Evolutionary conservation across 1,140 invertebrate species (phyloP), one percentile per base, ranked within the genome.

Genomic region (Leucophenga varia): DNA sequence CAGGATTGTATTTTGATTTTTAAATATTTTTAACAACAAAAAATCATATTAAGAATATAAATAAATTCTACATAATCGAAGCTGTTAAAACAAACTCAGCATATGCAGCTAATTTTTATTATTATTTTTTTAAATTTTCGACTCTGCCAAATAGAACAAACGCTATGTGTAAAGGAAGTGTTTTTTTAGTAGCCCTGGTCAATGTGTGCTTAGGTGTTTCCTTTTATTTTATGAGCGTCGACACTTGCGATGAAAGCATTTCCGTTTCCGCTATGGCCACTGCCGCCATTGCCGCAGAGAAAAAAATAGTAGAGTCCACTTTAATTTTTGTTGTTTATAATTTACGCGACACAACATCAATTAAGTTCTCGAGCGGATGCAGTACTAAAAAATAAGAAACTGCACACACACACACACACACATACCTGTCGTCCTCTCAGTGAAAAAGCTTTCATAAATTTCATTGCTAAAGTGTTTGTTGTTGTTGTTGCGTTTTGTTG

Each of bases 321-420:
- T 67, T 67, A 67, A 67, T 67, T 63, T 67, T 68, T 68, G 63
- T 64, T 67, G 63, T 68, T 67, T 68, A 67, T 67, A 68, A 68
- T 67, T 67, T 67, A 67, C 63, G 63, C 63, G 64, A 59, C 63
- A 68, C 63, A 67, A 67, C 63, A 67, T 67, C 63, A 67, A 67
- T 67, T 67, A 67, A 67, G 59, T 67, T 54, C 63, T 67, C 68
- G 63, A 64, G 56, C 59, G 63, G 63, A 67, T 67, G 59, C n/a
- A n/a, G n/a, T n/a, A n/a, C n/a, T n/a, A n/a, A n/a, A n/a, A n/a
- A n/a, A n/a, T n/a, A n/a, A n/a, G n/a, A n/a, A n/a, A n/a, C n/a
- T n/a, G n/a, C n/a, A n/a, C n/a, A n/a, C n/a, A n/a, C n/a, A n/a
- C n/a, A n/a, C n/a, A n/a, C n/a, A n/a, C 64, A 59, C 64, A 64